Evolutionary conservation across 2,888 invertebrate genomes (phyloP).

Genomic region (Calameuta idolon): DNA sequence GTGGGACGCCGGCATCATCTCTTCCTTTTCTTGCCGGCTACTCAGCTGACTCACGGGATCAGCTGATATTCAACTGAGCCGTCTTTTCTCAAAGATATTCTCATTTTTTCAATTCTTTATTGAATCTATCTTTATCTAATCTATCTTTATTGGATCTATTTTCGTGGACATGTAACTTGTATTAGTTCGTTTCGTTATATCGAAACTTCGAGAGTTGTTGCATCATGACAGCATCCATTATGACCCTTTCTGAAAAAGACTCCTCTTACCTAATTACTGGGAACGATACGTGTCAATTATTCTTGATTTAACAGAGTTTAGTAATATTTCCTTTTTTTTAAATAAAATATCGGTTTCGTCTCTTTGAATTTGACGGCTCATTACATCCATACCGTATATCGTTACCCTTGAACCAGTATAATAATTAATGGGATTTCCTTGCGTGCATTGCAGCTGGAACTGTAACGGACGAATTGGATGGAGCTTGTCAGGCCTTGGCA

Average conservation of each 20-base stretch:
- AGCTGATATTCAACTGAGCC: conserved; percentile 32
- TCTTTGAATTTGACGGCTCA: neutral
- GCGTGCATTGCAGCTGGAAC: conserved; percentile 63
- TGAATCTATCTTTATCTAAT: no score
- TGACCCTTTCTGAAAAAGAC: neutral
- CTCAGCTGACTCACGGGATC: conserved; percentile 38
- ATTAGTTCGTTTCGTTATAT: neutral
- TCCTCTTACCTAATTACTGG: neutral
- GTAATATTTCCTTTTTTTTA: neutral
- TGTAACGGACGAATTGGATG: conserved; percentile 68
- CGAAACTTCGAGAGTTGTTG: neutral
- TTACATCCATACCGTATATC: neutral
- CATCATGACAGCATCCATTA: neutral
- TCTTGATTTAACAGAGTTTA: neutral
- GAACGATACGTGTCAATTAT: neutral
- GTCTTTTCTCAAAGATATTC: neutral
- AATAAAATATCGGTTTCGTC: neutral
- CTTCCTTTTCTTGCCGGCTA: conserved; percentile 18
- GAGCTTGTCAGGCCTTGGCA: conserved; percentile 77
- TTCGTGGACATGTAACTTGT: neutral
- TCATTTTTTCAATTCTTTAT: neutral
- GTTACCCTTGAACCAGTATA: neutral
- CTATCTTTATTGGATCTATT: neutral
- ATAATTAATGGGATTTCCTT: conserved; percentile 18
- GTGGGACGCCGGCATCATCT: neutral